Conservation (phyloP, 2,113 vertebrate genomes). For the Engraulis encrasicolus region DNA sequence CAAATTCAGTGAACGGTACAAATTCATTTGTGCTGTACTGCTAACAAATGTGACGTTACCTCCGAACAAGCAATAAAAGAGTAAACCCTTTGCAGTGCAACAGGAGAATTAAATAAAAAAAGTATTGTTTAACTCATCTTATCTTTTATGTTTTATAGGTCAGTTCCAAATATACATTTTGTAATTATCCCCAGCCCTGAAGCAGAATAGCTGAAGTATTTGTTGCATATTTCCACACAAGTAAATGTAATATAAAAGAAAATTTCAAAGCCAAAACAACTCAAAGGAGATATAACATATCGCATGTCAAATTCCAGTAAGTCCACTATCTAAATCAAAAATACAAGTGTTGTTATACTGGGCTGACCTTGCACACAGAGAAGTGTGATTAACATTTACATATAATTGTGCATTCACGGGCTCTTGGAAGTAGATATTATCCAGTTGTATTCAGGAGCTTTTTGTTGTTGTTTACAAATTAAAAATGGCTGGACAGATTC, state of each 20-base stretch:
- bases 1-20: constrained; percentile 65
- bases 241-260: not conserved
- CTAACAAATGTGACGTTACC: constrained; percentile 94
- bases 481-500: too few species aligned
- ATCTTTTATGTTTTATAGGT: not conserved
- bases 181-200: too few species aligned
- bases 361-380: not conserved
- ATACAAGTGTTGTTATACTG: not conserved
- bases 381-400: not conserved
- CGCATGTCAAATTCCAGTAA: not conserved
- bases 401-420: too few species aligned
- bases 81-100: constrained; percentile 88
- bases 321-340: not conserved
- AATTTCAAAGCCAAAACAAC: not conserved
- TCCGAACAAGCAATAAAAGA: constrained; percentile 99
- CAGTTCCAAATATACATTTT: too few species aligned
- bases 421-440: too few species aligned
- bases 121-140: not conserved
- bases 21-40: constrained; percentile 66
- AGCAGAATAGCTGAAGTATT: too few species aligned
- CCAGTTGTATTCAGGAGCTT: too few species aligned
- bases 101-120: constrained; percentile 49
- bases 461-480: too few species aligned
- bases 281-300: not conserved
- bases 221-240: not conserved